Conservation (phyloP, 2,113 vertebrate species). For the Silurus glanis region DNA sequence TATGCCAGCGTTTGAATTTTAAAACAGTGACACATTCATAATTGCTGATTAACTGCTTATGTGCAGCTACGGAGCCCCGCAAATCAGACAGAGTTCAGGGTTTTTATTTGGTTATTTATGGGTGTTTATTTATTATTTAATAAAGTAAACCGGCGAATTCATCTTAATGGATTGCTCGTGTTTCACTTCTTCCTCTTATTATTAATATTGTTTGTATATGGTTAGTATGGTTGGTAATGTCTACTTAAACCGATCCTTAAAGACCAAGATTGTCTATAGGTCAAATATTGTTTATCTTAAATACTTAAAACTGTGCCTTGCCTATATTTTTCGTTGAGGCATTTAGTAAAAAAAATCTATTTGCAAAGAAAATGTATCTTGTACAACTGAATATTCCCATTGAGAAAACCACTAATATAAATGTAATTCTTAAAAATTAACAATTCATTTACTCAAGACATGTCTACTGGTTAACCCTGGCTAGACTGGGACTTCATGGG, state of each 20-base stretch:
- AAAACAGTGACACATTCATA: conserved; percentile 10
- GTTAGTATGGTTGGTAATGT: neutral
- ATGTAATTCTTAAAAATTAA: neutral
- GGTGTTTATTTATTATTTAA: neutral
- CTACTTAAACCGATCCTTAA: neutral
- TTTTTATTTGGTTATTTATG: too few species aligned
- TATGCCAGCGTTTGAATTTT: neutral
- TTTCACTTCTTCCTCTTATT: neutral
- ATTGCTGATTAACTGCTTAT: conserved; percentile 20
- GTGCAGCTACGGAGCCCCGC: neutral
- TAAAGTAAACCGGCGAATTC: too few species aligned
- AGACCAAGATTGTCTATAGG: neutral
- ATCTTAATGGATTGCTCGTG: neutral
- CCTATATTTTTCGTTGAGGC: too few species aligned
- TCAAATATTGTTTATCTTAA: neutral
- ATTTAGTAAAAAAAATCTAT: neutral
- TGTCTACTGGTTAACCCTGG: neutral
- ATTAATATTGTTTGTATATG: neutral
- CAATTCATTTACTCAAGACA: neutral
- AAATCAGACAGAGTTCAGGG: neutral
- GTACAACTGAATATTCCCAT: neutral
- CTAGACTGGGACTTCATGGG: neutral
- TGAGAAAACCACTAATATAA: neutral
- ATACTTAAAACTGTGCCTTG: neutral
- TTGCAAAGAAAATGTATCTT: neutral